Conservation (phyloP, 2,113 vertebrate genomes). For the Corythornis madagascariensis region DNA sequence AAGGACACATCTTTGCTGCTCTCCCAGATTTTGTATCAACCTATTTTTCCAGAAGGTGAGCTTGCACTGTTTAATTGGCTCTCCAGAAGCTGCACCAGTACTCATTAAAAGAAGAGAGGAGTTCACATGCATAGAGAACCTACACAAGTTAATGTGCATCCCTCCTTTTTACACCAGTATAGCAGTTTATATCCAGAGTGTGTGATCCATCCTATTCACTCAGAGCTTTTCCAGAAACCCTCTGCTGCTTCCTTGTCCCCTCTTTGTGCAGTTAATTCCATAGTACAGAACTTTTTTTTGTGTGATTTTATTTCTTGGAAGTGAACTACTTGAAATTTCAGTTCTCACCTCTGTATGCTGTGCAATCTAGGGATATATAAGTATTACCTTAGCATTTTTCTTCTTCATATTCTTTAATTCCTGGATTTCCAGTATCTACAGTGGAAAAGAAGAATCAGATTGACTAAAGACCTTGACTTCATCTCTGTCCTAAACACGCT, state of each 20-base stretch:
- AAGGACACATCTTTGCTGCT: neutral
- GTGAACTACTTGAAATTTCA: neutral
- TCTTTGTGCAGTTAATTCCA: neutral
- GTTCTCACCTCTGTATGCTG: neutral
- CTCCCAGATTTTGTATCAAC: neutral
- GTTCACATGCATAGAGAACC: neutral
- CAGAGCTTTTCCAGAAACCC: neutral
- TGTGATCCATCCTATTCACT: neutral
- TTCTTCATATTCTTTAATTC: constrained; percentile 76
- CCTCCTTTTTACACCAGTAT: neutral
- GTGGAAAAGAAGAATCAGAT: neutral
- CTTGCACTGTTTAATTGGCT: neutral
- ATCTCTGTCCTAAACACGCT: neutral
- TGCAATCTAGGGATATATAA: neutral
- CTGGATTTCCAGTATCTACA: constrained; percentile 71
- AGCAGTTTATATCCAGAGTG: rapidly evolving
- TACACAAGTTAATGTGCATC: neutral
- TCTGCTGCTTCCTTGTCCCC: neutral
- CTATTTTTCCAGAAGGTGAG: neutral
- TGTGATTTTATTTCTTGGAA: neutral
- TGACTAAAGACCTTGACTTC: neutral
- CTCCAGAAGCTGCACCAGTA: neutral
- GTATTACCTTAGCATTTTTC: constrained; percentile 84
- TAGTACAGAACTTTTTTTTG: neutral
- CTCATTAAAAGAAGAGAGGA: neutral